A percentile compares a stretch with the other conserved stretches of the same genome.
These are phyloP conservation scores for Myrmophylax atrothorax DNA, from an alignment of 2,113 vertebrate genomes.

Conservation along the genomic window DNA sequence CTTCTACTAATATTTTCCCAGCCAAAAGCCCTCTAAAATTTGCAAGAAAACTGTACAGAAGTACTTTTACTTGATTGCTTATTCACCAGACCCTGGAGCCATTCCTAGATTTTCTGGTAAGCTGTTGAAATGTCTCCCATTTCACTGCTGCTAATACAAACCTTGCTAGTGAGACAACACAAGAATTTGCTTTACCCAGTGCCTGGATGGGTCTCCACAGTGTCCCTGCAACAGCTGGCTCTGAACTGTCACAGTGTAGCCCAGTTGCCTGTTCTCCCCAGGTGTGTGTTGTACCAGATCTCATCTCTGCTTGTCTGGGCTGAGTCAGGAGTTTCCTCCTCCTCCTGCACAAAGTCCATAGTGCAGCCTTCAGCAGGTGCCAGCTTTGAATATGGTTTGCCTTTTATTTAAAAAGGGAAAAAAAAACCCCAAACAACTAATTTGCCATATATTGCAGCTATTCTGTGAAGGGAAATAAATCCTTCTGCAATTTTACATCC, in stretches of 20 bases:
- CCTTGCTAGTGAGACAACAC: not conserved
- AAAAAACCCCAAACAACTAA: not conserved
- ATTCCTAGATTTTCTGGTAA: not conserved
- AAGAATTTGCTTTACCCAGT: not conserved
- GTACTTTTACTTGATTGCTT: not conserved
- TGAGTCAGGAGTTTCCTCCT: not conserved
- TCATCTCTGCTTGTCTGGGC: not conserved
- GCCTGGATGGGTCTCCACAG: not conserved
- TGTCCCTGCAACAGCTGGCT: not conserved
- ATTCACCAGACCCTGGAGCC: not conserved
- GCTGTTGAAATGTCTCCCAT: not conserved
- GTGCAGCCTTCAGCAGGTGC: not conserved
- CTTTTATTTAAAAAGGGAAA: not conserved
- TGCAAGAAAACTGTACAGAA: not conserved
- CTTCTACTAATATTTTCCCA: not conserved
- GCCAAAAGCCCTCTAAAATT: not conserved
- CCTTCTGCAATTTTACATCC: not conserved
- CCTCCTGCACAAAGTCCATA: not conserved
- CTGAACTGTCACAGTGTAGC: not conserved
- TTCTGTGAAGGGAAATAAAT: not conserved
- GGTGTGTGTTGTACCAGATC: rapidly evolving
- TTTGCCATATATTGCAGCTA: not conserved
- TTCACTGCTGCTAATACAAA: not conserved
- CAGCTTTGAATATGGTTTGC: not conserved
- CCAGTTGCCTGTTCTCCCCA: not conserved